Evolutionary conservation across 2,113 vertebrate species (phyloP).

Genomic region (Macquaria ambigua): DNA sequence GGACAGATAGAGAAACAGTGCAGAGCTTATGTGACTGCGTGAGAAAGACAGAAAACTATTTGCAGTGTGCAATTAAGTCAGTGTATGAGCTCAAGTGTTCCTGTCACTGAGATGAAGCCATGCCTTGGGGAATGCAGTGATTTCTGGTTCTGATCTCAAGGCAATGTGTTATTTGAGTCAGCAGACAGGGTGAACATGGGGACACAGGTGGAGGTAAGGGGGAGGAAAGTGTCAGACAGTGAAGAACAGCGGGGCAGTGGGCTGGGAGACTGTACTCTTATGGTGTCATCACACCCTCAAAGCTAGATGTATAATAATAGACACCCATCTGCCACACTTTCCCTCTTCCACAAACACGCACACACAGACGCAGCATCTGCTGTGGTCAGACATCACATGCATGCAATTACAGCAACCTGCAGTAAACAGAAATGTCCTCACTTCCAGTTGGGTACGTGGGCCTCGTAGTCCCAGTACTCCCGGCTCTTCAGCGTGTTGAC

Average conservation of each 20-base stretch:
- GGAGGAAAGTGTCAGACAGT: slow-evolving; percentile 27
- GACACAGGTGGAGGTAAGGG: background rate
- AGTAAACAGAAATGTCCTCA: slow-evolving; percentile 80
- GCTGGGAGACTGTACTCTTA: slow-evolving; percentile 7
- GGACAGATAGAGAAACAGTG: slow-evolving; percentile 51
- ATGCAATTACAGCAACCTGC: slow-evolving; percentile 28
- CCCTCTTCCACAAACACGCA: background rate
- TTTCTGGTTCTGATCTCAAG: background rate
- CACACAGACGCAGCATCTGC: background rate
- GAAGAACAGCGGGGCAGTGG: slow-evolving; percentile 29
- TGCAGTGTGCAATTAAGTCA: background rate
- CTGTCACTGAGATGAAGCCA: background rate
- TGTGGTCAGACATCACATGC: slow-evolving; percentile 21
- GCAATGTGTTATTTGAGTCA: background rate
- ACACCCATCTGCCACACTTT: slow-evolving; percentile 34
- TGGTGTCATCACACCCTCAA: slow-evolving; percentile 56
- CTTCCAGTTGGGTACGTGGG: slow-evolving; percentile 97
- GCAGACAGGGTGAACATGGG: background rate
- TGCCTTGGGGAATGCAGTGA: background rate
- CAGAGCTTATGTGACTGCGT: slow-evolving; percentile 22
- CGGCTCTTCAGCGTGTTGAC: slow-evolving; percentile 97
- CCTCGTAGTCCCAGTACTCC: slow-evolving; percentile 98
- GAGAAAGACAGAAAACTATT: background rate
- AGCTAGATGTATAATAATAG: slow-evolving; percentile 44
- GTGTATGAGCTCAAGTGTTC: background rate